Conservation (phyloP, 2,113 vertebrate genomes). For the Raja brachyura region DNA sequence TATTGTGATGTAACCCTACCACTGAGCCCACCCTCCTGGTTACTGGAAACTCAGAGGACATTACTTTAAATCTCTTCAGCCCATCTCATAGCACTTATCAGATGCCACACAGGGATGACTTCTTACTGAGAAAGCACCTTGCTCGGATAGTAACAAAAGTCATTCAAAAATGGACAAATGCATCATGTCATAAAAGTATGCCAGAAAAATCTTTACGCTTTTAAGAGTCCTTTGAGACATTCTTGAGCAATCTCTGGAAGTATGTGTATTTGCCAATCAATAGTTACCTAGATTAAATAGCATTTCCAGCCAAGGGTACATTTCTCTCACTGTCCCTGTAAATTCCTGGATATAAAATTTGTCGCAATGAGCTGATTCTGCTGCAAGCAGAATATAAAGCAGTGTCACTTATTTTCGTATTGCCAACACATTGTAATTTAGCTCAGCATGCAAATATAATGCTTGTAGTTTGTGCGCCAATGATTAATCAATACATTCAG, state of each 20-base stretch:
- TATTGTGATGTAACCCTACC: no score
- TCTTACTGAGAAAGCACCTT: conserved; percentile 15
- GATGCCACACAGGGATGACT: background rate
- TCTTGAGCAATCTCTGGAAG: background rate
- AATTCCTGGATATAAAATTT: background rate
- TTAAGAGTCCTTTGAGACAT: background rate
- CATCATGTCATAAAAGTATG: conserved; percentile 16
- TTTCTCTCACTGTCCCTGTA: background rate
- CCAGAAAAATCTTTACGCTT: background rate
- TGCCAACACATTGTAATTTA: background rate
- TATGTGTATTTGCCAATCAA: background rate
- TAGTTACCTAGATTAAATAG: background rate
- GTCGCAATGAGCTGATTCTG: background rate
- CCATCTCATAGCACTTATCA: conserved; percentile 10
- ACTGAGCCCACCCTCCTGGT: no score
- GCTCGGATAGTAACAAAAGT: conserved; percentile 9
- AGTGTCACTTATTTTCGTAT: background rate
- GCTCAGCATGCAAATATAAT: background rate
- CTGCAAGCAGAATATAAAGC: background rate
- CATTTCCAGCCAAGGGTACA: background rate
- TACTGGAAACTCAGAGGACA: background rate
- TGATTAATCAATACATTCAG: background rate
- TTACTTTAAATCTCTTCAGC: background rate
- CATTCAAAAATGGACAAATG: background rate
- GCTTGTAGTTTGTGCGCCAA: background rate